Conservation (phyloP, 1,140 invertebrate genomes). For the Drosophila santomea region DNA sequence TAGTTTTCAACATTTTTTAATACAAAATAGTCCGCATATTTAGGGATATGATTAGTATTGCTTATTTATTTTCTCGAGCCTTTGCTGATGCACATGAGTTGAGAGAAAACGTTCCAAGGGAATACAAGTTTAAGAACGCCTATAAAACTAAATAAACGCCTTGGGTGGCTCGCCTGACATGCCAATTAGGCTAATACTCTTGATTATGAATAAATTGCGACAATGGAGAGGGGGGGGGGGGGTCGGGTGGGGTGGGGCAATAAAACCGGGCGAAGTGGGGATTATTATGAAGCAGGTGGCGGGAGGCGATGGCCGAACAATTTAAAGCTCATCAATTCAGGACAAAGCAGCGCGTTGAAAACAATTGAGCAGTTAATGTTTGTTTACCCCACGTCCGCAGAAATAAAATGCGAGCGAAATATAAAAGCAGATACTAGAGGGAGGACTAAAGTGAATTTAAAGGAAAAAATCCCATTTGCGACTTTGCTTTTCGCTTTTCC, state of each 20-base stretch:
- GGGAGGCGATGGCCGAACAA: conserved; percentile 31
- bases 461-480: conserved; percentile 47
- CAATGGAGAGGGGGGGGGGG: conserved; percentile 31
- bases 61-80: no score
- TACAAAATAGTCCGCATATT: not conserved
- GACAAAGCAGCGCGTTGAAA: conserved; percentile 70
- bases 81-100: no score
- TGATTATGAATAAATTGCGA: conserved; percentile 71
- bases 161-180: conserved; percentile 29
- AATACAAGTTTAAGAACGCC: conserved; percentile 14
- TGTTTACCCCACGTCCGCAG: conserved; percentile 63
- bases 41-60: no score
- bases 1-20: not conserved
- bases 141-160: conserved; percentile 41
- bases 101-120: not conserved
- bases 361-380: conserved; percentile 80
- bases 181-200: conserved; percentile 59
- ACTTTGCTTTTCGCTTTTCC: conserved; percentile 21
- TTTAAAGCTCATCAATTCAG: conserved; percentile 80
- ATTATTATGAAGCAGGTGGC: conserved; percentile 10
- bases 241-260: not conserved
- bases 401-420: conserved; percentile 34
- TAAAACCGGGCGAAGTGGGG: conserved; percentile 6
- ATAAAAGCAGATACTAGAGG: conserved; percentile 24
- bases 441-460: conserved; percentile 46